Conservation (phyloP, 2,888 invertebrate genomes). For the Epicampocera succincta region DNA sequence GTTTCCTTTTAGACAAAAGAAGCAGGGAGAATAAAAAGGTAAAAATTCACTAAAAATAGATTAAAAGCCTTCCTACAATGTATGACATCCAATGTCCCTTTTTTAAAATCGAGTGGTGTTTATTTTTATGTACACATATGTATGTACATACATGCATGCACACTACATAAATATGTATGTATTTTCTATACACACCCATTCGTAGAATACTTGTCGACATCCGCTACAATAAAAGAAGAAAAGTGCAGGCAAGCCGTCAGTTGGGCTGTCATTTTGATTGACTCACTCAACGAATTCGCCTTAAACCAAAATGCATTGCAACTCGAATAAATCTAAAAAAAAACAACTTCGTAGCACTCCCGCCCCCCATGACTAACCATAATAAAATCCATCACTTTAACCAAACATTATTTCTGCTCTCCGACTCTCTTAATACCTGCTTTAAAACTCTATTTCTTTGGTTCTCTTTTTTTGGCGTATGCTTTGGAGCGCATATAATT, state of each 20-base stretch:
- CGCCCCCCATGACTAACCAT: not conserved
- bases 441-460: not conserved
- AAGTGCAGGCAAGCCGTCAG: constrained; percentile 57
- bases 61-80: not conserved
- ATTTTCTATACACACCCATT: constrained; percentile 72
- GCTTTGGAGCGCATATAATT: not conserved
- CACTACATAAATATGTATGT: not conserved
- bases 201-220: constrained; percentile 75
- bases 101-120: constrained; percentile 13
- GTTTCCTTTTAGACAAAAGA: too few species aligned
- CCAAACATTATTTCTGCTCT: not conserved
- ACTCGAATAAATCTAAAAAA: not conserved
- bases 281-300: constrained; percentile 65
- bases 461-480: not conserved
- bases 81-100: not conserved
- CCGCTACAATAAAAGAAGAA: constrained; percentile 70
- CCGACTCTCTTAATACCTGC: not conserved
- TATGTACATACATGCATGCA: not conserved
- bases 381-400: not conserved
- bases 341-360: not conserved
- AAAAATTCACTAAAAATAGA: not conserved
- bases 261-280: constrained; percentile 65
- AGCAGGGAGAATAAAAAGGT: not conserved
- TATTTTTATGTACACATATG: not conserved
- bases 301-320: constrained; percentile 26